Evolutionary conservation across 2,113 vertebrate genomes (phyloP).

Genomic region (Diadophis punctatus): DNA sequence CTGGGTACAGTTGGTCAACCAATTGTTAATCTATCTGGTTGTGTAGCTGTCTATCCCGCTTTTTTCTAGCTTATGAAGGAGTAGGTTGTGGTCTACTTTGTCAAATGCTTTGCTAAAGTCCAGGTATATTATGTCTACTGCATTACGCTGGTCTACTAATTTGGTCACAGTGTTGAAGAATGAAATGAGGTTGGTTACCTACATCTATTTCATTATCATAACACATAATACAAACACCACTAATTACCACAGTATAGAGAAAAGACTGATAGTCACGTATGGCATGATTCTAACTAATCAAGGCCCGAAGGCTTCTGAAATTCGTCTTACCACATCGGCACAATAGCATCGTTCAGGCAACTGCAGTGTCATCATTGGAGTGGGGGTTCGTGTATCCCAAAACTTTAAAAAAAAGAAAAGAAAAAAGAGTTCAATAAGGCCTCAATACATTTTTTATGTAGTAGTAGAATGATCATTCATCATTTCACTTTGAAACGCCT

Average conservation of each 20-base stretch:
- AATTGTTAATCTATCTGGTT: too few species aligned
- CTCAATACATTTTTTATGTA: neutral
- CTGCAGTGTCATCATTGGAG: slow-evolving; percentile 94
- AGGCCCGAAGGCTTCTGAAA: neutral
- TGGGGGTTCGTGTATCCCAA: slow-evolving; percentile 96
- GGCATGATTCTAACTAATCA: neutral
- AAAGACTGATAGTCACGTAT: neutral
- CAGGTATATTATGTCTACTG: too few species aligned
- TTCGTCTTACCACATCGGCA: slow-evolving; percentile 90
- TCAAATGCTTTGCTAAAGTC: too few species aligned
- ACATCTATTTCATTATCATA: neutral
- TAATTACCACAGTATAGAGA: neutral
- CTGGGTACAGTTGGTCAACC: too few species aligned
- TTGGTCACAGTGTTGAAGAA: too few species aligned
- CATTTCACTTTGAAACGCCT: neutral
- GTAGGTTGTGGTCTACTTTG: too few species aligned
- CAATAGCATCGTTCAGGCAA: slow-evolving; percentile 95
- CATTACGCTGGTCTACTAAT: too few species aligned
- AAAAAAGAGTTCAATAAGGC: neutral
- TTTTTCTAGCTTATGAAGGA: too few species aligned
- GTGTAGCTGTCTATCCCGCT: too few species aligned
- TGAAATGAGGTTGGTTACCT: too few species aligned
- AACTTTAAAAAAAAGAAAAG: slow-evolving; percentile 71
- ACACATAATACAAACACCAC: neutral
- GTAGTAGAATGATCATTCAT: neutral